Evolutionary conservation across 2,797 vertebrate species (phyloP), one percentile per base, ranked within the genome.

Genomic region (Clarias laeviceps): DNA sequence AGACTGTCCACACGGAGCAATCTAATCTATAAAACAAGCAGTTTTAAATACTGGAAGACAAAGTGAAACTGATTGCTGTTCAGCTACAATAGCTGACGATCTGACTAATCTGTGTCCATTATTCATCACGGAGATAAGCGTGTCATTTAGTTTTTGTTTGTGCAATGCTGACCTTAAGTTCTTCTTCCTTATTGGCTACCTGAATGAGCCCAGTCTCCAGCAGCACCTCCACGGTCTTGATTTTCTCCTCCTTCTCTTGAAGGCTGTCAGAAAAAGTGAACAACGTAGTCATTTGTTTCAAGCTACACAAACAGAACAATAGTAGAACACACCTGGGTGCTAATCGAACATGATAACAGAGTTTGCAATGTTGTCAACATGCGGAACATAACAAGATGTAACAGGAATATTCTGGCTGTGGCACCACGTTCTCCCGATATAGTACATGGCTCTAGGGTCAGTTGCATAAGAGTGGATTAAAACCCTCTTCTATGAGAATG

Each of bases 131-230:
- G 7, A 1, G 18, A 32, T 5, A 50, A 50, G 45, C 2, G 12
- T 50, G 45, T 50, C 11, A 50, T 29, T n/a, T 29, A 24, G n/a
- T 17, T 1, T 37, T 65, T 66, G 3, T 14, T 27, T 14, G 40
- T 66, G 32, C 1, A 40, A 54, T 34, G 34, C 89, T 94, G 94
- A 99, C 98, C 96, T 96, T 97, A 66, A 99, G 93, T 57, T 97
- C 96, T 29, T 97, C 97, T 85, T 98, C 97, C 89, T 98, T 99
- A 90, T 98, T 99, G 87, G 98, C 98, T 94, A 99, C 95, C 91
- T 99, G 94, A 86, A 99, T 99, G 85, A 99, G 95, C 80, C 97
- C 97, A 83, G 97, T 92, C 91, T 99, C 97, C 85, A 99, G 94
- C 85, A 99, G 93, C 83, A 93, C 95, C 92, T 99, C 97, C 45